Evolutionary conservation across 2,113 vertebrate species (phyloP).

Genomic region (Alethe castanea): DNA sequence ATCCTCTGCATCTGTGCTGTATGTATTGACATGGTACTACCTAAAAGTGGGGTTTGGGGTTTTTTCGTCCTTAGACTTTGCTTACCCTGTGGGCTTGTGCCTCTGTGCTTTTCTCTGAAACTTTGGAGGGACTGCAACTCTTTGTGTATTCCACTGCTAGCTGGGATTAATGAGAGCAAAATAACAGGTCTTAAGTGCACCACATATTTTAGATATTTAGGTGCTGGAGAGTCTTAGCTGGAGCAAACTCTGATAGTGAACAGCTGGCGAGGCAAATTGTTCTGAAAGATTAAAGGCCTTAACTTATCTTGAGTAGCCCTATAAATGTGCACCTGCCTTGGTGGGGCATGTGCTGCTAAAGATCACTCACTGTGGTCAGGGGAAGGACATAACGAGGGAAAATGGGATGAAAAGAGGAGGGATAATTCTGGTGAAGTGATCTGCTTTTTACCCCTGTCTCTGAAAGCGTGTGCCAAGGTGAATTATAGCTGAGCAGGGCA

Average conservation of each 20-base stretch:
- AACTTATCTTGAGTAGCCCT: neutral
- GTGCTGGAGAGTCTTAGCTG: neutral
- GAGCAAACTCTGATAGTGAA: neutral
- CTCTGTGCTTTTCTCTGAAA: neutral
- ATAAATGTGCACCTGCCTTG: neutral
- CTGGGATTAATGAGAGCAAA: neutral
- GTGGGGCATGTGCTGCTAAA: neutral
- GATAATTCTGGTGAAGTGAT: neutral
- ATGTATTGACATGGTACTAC: neutral
- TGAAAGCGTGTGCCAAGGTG: neutral
- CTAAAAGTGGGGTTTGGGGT: neutral
- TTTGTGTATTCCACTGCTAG: neutral
- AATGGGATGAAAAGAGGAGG: neutral
- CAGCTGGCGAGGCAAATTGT: neutral
- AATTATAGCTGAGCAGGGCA: neutral
- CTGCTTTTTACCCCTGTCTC: rapidly evolving
- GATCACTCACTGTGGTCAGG: neutral
- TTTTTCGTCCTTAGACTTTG: neutral
- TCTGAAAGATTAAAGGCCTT: neutral
- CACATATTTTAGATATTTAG: neutral
- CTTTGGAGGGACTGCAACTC: neutral
- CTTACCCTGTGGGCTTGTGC: neutral
- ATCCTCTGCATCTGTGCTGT: rapidly evolving
- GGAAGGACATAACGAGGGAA: neutral
- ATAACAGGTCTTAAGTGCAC: neutral